Evolutionary conservation across 2,113 vertebrate species (phyloP).

Genomic region (Grus americana): DNA sequence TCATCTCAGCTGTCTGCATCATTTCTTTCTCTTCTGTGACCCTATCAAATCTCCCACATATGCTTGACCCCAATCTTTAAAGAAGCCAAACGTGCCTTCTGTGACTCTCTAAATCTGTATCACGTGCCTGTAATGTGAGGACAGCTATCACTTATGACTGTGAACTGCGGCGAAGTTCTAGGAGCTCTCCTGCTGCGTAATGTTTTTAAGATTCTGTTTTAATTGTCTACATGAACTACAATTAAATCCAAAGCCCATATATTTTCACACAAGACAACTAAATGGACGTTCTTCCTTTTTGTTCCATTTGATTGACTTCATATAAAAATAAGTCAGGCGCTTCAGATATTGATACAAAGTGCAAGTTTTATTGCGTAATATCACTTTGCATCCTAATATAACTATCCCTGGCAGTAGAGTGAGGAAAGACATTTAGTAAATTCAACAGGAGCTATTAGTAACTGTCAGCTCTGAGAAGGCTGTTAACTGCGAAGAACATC

Average conservation of each 20-base stretch:
- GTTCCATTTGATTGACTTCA: neutral
- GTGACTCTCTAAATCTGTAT: neutral
- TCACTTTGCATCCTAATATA: slow-evolving; percentile 34
- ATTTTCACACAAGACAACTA: neutral
- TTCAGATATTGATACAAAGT: neutral
- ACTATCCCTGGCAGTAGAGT: neutral
- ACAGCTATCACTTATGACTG: neutral
- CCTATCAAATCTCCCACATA: neutral
- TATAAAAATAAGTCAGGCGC: neutral
- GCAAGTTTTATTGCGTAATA: slow-evolving; percentile 29
- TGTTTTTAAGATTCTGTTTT: neutral
- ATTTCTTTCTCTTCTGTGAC: neutral
- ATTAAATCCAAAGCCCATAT: neutral
- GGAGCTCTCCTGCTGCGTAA: neutral
- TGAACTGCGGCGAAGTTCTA: neutral
- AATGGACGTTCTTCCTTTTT: neutral
- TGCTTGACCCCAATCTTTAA: neutral
- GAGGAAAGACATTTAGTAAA: slow-evolving; percentile 22
- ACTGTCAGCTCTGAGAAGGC: slow-evolving; percentile 13
- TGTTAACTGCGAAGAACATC: neutral
- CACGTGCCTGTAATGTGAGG: neutral
- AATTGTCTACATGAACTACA: neutral
- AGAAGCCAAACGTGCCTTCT: neutral
- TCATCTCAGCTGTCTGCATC: neutral
- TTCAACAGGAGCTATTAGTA: slow-evolving; percentile 36